These are phyloP conservation scores for Noctuana brunneofusca DNA, from an alignment of 2,888 invertebrate species.

Conservation along the genomic window DNA sequence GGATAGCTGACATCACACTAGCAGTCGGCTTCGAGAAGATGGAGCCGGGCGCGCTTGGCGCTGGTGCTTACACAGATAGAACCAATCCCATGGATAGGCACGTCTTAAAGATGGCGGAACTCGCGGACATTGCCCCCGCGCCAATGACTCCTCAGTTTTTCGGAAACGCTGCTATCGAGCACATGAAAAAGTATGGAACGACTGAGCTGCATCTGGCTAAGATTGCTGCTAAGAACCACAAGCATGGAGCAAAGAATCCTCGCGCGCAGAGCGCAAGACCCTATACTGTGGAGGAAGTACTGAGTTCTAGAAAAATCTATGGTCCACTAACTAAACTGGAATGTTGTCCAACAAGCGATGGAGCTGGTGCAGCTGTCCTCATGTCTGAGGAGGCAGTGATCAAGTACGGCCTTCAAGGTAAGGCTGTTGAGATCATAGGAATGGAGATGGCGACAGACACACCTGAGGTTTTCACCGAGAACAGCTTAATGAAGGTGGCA, in stretches of 20 bases:
- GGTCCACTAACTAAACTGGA: constrained; percentile 97
- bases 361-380: constrained; percentile 96
- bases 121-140: constrained; percentile 83
- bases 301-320: constrained; percentile 93
- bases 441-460: constrained; percentile 99
- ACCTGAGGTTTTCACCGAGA: constrained; percentile 91
- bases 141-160: constrained; percentile 98
- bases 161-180: constrained; percentile 97
- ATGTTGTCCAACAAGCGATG: constrained; percentile 99
- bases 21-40: constrained; percentile 99
- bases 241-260: constrained; percentile 98
- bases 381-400: constrained; percentile 96
- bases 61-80: constrained; percentile 89
- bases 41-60: constrained; percentile 93
- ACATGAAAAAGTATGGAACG: constrained; percentile 97
- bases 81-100: constrained; percentile 95
- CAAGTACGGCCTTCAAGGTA: constrained; percentile 89
- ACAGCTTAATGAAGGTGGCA: constrained; percentile 89
- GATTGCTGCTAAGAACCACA: constrained; percentile 98
- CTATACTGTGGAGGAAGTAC: constrained; percentile 94
- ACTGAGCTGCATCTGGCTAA: constrained; percentile 97
- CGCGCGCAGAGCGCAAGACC: constrained; percentile 97
- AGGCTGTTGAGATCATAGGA: constrained; percentile 96
- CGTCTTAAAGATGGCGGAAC: constrained; percentile 92
- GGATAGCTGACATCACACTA: constrained; percentile 92